Percentiles rank a stretch among this genome's conserved stretches.
phyloP scores from a whole-genome alignment of 2,888 invertebrate genomes.

The Noctua pronuba region DNA sequence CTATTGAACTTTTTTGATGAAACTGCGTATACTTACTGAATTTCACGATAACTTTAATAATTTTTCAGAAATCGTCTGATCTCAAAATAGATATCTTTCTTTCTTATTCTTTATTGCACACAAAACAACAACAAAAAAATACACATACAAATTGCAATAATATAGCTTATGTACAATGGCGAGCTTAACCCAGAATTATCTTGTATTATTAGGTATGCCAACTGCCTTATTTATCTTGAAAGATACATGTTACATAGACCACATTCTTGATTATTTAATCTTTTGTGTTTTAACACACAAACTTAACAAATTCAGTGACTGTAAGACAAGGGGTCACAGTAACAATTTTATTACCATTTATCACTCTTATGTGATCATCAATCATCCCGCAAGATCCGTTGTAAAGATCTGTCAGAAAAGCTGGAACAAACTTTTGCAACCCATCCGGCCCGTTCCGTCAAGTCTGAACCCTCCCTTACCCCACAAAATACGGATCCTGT shows the following conservation, averaged over 20 bases:
- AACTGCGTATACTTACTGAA: no score
- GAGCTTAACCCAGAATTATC: no score
- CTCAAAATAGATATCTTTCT: not conserved
- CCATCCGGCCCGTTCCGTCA: not conserved
- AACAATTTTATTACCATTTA: not conserved
- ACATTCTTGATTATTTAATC: not conserved
- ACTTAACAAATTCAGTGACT: not conserved
- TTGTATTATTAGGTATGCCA: not conserved
- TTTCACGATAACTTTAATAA: not conserved
- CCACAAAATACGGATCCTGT: conserved; percentile 56
- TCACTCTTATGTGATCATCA: not conserved
- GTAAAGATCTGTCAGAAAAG: conserved; percentile 13
- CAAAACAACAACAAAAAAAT: no score
- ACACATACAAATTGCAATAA: no score
- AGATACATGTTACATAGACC: not conserved
- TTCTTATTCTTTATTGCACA: no score
- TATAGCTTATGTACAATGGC: no score
- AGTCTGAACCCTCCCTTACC: conserved; percentile 34
- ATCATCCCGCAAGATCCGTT: not conserved
- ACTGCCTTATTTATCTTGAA: not conserved
- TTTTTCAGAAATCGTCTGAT: not conserved
- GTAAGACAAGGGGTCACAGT: not conserved
- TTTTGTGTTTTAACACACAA: not conserved
- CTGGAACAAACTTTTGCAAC: not conserved
- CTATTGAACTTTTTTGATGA: no score